Conservation (phyloP, 2,797 vertebrate species). For the Periophthalmus magnuspinnatus region DNA sequence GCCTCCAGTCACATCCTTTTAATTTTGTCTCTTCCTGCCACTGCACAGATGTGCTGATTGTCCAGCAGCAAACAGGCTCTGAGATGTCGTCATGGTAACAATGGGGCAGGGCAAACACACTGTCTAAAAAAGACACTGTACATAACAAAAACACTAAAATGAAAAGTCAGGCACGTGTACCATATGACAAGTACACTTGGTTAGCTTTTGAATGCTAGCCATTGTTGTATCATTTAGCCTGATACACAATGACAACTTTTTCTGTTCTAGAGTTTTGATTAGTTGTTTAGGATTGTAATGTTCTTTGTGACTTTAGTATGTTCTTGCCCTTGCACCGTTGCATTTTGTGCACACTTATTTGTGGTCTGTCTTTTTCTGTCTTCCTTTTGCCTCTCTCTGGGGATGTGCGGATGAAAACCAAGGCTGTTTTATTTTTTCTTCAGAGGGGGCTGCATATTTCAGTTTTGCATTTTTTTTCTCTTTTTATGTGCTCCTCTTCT, state of each 20-base stretch:
- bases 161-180: no score
- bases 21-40: no score
- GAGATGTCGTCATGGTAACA: no score
- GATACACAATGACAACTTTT: conserved; percentile 8
- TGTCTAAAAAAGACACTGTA: no score
- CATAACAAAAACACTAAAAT: no score
- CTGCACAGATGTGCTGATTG: no score
- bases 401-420: conserved; percentile 79
- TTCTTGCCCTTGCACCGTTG: conserved; percentile 56
- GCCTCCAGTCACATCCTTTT: no score
- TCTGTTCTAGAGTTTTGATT: conserved; percentile 41
- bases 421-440: conserved; percentile 79
- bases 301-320: conserved; percentile 54
- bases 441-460: conserved; percentile 92
- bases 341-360: conserved; percentile 63
- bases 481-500: conserved; percentile 76
- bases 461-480: conserved; percentile 84
- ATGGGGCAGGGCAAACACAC: no score
- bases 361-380: conserved; percentile 60
- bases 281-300: conserved; percentile 45
- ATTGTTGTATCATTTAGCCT: conserved; percentile 31
- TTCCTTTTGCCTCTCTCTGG: conserved; percentile 55
- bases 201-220: conserved; percentile 7
- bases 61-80: no score
- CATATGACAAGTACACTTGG: neutral